A percentile compares a stretch with the other conserved stretches of the same genome.
Conservation (phyloP, 2,888 invertebrate species). For the Marasmarcha lunaedactyla region DNA sequence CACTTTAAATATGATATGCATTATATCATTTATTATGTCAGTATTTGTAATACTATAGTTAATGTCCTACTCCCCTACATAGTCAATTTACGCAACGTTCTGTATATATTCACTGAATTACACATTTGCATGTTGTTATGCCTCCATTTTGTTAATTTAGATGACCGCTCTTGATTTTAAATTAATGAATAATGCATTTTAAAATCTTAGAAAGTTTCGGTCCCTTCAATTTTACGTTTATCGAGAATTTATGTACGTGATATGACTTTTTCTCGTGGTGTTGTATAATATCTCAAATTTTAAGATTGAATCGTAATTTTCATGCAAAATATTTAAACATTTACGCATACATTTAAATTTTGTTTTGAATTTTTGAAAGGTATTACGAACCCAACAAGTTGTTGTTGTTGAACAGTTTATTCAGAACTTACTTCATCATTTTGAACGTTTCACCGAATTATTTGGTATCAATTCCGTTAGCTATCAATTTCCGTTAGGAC, state of each 20-base stretch:
- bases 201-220: neutral
- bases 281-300: no score
- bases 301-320: no score
- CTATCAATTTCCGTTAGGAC: slow-evolving; percentile 20
- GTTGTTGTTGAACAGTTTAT: no score
- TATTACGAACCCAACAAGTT: no score
- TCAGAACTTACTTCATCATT: no score
- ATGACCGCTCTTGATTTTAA: neutral
- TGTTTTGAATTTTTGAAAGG: no score
- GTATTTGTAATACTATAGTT: slow-evolving; percentile 14
- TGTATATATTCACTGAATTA: slow-evolving; percentile 26
- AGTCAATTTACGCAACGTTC: slow-evolving; percentile 25
- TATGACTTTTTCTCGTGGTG: no score
- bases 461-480: no score
- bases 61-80: slow-evolving; percentile 35
- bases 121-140: slow-evolving; percentile 11
- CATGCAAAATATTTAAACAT: no score
- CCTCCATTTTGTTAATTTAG: neutral
- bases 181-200: slow-evolving; percentile 1
- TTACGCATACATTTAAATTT: no score
- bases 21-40: slow-evolving; percentile 29
- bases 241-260: neutral
- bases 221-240: neutral
- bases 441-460: no score
- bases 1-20: slow-evolving; percentile 16